Percentiles rank a stretch among this genome's conserved stretches.
These are phyloP conservation scores for Hypocryptadius cinnamomeus DNA, from an alignment of 2,113 vertebrate genomes.

Conservation along the genomic window DNA sequence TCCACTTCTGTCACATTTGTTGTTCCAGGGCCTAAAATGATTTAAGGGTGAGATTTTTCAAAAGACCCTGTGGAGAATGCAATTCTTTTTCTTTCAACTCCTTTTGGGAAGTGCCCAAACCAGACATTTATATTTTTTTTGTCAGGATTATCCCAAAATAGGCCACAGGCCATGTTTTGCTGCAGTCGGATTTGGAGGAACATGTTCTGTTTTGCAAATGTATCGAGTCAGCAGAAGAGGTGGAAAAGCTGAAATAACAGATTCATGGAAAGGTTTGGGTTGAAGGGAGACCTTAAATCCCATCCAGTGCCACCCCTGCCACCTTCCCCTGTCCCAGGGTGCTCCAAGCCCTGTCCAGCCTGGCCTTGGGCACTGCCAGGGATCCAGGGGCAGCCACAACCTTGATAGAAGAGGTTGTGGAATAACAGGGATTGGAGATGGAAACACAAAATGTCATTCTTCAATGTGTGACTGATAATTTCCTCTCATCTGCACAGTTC, in stretches of 20 bases:
- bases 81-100: not conserved
- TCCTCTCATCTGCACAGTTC: not conserved
- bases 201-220: not conserved
- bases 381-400: not conserved
- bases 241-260: not conserved
- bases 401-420: fast-evolving
- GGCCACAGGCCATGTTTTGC: not conserved
- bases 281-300: not conserved
- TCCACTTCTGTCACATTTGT: not conserved
- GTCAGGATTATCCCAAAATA: not conserved
- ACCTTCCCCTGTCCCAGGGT: fast-evolving
- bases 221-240: not conserved
- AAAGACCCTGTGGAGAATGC: not conserved
- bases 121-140: not conserved
- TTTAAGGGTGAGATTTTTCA: not conserved
- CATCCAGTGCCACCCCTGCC: not conserved
- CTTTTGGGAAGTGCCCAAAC: not conserved
- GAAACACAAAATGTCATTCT: not conserved
- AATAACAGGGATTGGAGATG: not conserved
- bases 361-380: not conserved
- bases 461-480: not conserved
- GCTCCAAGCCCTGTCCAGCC: fast-evolving
- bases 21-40: not conserved
- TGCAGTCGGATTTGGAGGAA: not conserved
- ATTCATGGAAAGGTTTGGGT: not conserved